phyloP scores from a whole-genome alignment of 2,888 invertebrate species.

The Hipparchia semele region DNA sequence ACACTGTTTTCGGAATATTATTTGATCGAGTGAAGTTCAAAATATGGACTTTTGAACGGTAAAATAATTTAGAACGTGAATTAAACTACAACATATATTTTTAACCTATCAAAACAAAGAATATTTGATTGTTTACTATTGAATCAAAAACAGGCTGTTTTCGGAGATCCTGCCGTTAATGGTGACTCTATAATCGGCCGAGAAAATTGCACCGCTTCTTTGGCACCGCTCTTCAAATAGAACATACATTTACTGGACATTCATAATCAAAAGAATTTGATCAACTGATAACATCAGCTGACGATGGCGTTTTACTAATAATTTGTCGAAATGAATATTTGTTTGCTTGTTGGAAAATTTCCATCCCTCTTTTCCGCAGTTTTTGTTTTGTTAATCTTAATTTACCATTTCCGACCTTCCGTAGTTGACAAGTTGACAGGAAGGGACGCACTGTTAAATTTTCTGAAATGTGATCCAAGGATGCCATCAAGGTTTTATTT shows the following conservation, averaged over 20 bases:
- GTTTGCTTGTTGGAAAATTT: conserved; percentile 16
- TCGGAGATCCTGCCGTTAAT: too few relatives aligned
- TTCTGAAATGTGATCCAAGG: neutral
- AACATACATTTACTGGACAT: neutral
- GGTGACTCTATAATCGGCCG: too few relatives aligned
- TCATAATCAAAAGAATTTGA: neutral
- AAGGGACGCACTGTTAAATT: neutral
- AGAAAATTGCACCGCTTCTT: neutral
- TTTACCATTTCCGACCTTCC: conserved; percentile 21
- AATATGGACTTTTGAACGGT: too few relatives aligned
- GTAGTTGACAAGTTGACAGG: neutral
- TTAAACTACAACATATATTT: too few relatives aligned
- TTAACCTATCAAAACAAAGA: too few relatives aligned
- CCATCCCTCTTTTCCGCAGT: conserved; percentile 6
- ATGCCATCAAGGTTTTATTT: too few relatives aligned
- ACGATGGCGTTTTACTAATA: neutral
- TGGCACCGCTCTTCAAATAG: neutral
- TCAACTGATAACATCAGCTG: conserved; percentile 9
- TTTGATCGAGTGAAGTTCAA: too few relatives aligned
- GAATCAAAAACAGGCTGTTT: too few relatives aligned
- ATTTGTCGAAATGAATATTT: neutral
- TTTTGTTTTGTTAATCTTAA: conserved; percentile 15
- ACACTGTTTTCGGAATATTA: too few relatives aligned
- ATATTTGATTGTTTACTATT: too few relatives aligned
- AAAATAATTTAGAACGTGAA: too few relatives aligned